Conservation (phyloP, 37 sponge, comb jelly and placozoan genomes). For the Cliona cf. orientalis region DNA sequence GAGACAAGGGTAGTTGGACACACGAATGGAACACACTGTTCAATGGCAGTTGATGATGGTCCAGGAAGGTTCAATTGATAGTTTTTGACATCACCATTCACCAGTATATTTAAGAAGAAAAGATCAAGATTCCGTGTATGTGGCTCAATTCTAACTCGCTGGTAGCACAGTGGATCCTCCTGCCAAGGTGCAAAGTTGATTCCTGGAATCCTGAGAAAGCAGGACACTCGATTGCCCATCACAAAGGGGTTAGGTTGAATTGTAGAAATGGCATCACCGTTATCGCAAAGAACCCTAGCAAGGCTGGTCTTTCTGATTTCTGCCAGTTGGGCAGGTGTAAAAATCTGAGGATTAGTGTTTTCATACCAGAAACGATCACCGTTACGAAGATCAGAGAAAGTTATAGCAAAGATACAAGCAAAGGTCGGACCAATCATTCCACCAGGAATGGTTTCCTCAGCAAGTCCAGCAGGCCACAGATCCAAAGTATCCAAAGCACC, state of each 20-base stretch:
- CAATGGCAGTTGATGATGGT: not conserved
- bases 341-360: slow-evolving; percentile 57
- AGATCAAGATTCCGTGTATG: not conserved
- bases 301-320: slow-evolving; percentile 57
- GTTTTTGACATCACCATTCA: not conserved
- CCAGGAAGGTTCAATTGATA: not conserved
- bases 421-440: slow-evolving; percentile 70
- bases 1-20: not conserved
- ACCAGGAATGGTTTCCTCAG: slow-evolving; percentile 70
- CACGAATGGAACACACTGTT: not conserved
- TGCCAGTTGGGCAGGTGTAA: slow-evolving; percentile 62
- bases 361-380: slow-evolving; percentile 95
- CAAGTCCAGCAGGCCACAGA: slow-evolving; percentile 80
- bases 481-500: too few relatives aligned
- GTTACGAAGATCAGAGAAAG: slow-evolving; percentile 76
- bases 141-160: not conserved
- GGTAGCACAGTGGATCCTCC: slow-evolving; percentile 14
- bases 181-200: slow-evolving; percentile 16
- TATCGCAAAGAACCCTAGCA: slow-evolving; percentile 81
- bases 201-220: not conserved
- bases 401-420: slow-evolving; percentile 74
- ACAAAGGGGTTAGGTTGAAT: slow-evolving; percentile 69
- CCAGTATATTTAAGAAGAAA: not conserved
- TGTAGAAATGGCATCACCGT: slow-evolving; percentile 49
- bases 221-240: not conserved